These are phyloP conservation scores for Ascidia mentula DNA, from an alignment of 23 tunicate genomes.

Conservation along the genomic window DNA sequence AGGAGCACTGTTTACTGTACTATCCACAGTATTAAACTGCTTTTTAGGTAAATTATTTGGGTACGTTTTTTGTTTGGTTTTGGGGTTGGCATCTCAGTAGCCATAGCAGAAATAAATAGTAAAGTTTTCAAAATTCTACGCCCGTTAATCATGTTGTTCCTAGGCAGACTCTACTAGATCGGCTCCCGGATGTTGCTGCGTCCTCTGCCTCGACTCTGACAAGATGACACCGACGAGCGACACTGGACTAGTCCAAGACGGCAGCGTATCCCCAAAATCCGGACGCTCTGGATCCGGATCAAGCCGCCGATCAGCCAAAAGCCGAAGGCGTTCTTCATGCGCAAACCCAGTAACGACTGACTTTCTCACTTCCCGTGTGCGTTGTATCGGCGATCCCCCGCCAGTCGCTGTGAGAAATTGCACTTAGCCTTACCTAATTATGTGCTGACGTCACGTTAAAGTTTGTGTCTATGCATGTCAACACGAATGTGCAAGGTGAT, in stretches of 20 bases:
- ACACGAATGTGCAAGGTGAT: too few relatives aligned
- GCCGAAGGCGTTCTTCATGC: slow-evolving; percentile 33
- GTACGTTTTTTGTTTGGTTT: too few relatives aligned
- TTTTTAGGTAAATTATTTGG: too few relatives aligned
- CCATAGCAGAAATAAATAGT: too few relatives aligned
- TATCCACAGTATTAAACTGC: too few relatives aligned
- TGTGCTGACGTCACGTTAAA: too few relatives aligned
- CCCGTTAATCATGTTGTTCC: slow-evolving; percentile 14
- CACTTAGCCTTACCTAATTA: background rate
- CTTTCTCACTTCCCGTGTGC: slow-evolving; percentile 54
- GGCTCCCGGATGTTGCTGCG: slow-evolving; percentile 15
- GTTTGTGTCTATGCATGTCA: too few relatives aligned
- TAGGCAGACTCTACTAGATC: slow-evolving; percentile 68
- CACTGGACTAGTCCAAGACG: background rate
- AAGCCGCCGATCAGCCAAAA: slow-evolving; percentile 11
- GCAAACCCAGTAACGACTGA: slow-evolving; percentile 36
- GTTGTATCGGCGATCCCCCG: slow-evolving; percentile 65
- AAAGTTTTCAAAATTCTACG: slow-evolving; percentile 4
- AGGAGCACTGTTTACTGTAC: too few relatives aligned
- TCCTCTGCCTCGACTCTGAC: slow-evolving; percentile 39
- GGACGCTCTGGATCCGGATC: background rate
- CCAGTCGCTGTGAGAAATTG: slow-evolving; percentile 40
- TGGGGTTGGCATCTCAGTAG: too few relatives aligned
- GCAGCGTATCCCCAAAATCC: background rate
- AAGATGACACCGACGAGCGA: slow-evolving; percentile 2